Evolutionary conservation across 2,113 vertebrate genomes (phyloP).

Genomic region (Gasterosteus aculeatus): DNA sequence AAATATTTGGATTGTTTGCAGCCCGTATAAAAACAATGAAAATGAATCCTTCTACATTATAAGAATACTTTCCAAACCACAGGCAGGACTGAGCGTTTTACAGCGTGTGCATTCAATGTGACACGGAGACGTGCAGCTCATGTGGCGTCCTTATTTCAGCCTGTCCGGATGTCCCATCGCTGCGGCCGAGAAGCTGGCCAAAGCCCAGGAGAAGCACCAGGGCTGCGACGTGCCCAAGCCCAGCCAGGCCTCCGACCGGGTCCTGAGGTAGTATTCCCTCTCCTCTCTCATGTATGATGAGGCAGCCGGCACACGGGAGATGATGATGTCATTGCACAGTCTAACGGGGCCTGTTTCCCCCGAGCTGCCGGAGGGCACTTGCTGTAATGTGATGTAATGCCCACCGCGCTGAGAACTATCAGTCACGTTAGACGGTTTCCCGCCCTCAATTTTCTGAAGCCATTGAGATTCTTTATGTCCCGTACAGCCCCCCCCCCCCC

Average conservation of each 20-base stretch:
- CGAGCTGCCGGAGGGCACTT: neutral
- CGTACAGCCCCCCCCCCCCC: neutral
- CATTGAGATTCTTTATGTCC: slow-evolving; percentile 21
- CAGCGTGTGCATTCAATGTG: slow-evolving; percentile 9
- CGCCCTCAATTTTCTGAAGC: slow-evolving; percentile 24
- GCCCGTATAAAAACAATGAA: slow-evolving; percentile 19
- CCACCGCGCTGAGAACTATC: neutral
- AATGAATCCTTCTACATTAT: slow-evolving; percentile 53
- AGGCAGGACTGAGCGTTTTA: slow-evolving; percentile 5
- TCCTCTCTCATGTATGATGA: neutral
- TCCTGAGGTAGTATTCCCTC: slow-evolving; percentile 90
- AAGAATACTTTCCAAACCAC: slow-evolving; percentile 25
- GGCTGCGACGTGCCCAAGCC: slow-evolving; percentile 93
- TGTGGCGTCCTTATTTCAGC: slow-evolving; percentile 80
- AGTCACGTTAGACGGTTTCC: slow-evolving; percentile 24
- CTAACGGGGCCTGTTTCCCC: neutral
- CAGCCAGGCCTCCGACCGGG: slow-evolving; percentile 95
- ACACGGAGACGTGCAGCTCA: slow-evolving; percentile 6
- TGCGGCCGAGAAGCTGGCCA: slow-evolving; percentile 97
- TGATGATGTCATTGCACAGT: neutral
- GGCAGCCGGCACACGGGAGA: neutral
- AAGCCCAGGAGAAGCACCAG: slow-evolving; percentile 98
- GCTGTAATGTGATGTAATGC: slow-evolving; percentile 7
- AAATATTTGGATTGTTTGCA: neutral
- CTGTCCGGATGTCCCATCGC: slow-evolving; percentile 99